These are phyloP conservation scores for Parnassius glacialis DNA, from an alignment of 2,888 invertebrate species.

Conservation along the genomic window DNA sequence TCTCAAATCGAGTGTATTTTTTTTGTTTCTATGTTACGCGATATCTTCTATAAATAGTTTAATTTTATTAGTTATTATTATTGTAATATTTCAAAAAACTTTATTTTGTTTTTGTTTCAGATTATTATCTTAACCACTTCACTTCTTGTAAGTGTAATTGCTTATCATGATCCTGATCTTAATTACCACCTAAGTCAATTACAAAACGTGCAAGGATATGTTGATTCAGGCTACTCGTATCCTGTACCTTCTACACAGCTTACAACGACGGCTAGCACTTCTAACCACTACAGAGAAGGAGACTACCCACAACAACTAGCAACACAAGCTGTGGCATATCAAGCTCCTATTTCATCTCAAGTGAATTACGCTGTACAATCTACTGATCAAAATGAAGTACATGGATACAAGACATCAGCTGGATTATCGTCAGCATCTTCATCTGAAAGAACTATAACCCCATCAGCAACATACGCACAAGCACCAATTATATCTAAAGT, in stretches of 20 bases:
- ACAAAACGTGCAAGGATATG: slow-evolving; percentile 57
- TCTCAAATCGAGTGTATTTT: too few species aligned
- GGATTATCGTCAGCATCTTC: slow-evolving; percentile 65
- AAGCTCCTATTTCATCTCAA: slow-evolving; percentile 50
- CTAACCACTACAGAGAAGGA: slow-evolving; percentile 35
- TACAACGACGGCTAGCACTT: slow-evolving; percentile 50
- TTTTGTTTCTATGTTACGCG: too few species aligned
- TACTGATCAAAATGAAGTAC: slow-evolving; percentile 59
- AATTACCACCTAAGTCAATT: slow-evolving; percentile 71
- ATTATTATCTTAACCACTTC: slow-evolving; percentile 46
- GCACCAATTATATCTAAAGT: slow-evolving; percentile 77
- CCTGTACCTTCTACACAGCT: slow-evolving; percentile 78
- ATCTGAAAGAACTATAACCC: slow-evolving; percentile 57
- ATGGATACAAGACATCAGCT: slow-evolving; percentile 79
- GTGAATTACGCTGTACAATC: slow-evolving; percentile 43
- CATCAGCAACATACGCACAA: slow-evolving; percentile 69
- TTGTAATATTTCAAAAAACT: too few species aligned
- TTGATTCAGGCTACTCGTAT: slow-evolving; percentile 76
- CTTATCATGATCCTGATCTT: slow-evolving; percentile 73
- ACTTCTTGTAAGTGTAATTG: slow-evolving; percentile 51
- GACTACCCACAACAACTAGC: slow-evolving; percentile 47
- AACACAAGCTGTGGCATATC: slow-evolving; percentile 31
- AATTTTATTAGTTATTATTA: too few species aligned
- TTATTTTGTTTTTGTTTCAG: slow-evolving; percentile 48
- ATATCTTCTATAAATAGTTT: too few species aligned